These are phyloP conservation scores for Pimpla rufipes DNA, from an alignment of 2,888 invertebrate species.

Conservation along the genomic window DNA sequence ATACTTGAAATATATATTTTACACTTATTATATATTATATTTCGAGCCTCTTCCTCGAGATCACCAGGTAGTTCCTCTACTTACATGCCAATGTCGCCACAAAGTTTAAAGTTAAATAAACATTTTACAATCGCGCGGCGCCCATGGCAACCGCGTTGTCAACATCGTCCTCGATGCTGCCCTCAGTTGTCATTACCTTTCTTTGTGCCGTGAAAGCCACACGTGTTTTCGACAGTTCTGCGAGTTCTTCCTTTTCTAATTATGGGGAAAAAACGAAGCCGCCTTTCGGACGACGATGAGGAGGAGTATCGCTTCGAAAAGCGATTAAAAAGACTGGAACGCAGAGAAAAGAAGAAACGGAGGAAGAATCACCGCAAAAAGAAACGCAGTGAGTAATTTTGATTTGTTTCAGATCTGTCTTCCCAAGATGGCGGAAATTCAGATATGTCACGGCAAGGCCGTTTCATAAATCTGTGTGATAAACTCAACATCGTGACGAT, in stretches of 20 bases:
- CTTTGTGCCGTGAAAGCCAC: slow-evolving; percentile 19
- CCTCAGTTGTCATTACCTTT: slow-evolving; percentile 15
- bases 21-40: too few relatives aligned
- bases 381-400: slow-evolving; percentile 9
- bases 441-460: neutral
- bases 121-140: neutral
- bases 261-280: slow-evolving; percentile 24
- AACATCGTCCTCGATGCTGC: neutral
- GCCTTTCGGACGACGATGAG: slow-evolving; percentile 14
- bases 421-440: slow-evolving; percentile 17
- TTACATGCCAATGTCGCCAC: neutral
- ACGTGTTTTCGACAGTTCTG: slow-evolving; percentile 11
- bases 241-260: neutral
- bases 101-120: slow-evolving; percentile 10
- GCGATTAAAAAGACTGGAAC: slow-evolving; percentile 13
- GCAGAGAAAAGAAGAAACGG: slow-evolving; percentile 12
- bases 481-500: slow-evolving; percentile 19
- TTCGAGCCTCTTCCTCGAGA: neutral
- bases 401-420: slow-evolving; percentile 7
- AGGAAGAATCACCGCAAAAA: neutral
- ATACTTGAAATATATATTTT: too few relatives aligned
- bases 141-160: slow-evolving; percentile 1
- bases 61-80: neutral
- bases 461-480: neutral
- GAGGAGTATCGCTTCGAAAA: slow-evolving; percentile 22